Evolutionary conservation across 2,888 invertebrate genomes (phyloP), one percentile per base, ranked within the genome.

Genomic region (Apamea crenata): DNA sequence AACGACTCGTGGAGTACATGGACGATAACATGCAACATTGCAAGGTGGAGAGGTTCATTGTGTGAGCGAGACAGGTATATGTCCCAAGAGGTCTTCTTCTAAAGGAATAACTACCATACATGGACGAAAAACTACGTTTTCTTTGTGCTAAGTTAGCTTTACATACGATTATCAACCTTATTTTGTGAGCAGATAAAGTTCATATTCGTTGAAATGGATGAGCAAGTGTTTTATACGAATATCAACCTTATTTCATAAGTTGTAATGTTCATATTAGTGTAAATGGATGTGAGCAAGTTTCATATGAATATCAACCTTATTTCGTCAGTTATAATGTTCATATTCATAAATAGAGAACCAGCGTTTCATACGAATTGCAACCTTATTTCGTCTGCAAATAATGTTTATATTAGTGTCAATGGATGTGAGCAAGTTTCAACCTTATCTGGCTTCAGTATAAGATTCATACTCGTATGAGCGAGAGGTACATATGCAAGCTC

Each of bases 1-100:
- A 95, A 71, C 83, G 93, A 2, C 89, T 92, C 0, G 93, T 96
- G 0, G 94, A 96, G 18, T 96, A 94, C 61, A 96, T 96, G 92
- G 94, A 95, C 16, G 84, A 87, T 21, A 87, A 75, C 0, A 56
- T 81, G 36, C 77, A 69, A 0, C 66, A 68, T 18, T 81, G 76
- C 59, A 84, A 81, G 2, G 74, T 82, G 0, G 82, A 82, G n/a
- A 25, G 80, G 14, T 78, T 78, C 0, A 53, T 82, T 40, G 74
- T 80, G 1, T 84, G 84, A 82, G 25, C 5, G 47, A 40, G 25
- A 59, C 6, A 59, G n/a, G 4, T 59, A 36, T 56, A 36, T 1
- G 18, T 59, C 18, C n/a, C 18, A 21, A 3, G 10, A 71, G 71
- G 18, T 18, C 71, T n/a, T 2, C n/a, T 71, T 71, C 18, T 59